phyloP scores from a whole-genome alignment of 2,113 vertebrate genomes.

The Raja brachyura region DNA sequence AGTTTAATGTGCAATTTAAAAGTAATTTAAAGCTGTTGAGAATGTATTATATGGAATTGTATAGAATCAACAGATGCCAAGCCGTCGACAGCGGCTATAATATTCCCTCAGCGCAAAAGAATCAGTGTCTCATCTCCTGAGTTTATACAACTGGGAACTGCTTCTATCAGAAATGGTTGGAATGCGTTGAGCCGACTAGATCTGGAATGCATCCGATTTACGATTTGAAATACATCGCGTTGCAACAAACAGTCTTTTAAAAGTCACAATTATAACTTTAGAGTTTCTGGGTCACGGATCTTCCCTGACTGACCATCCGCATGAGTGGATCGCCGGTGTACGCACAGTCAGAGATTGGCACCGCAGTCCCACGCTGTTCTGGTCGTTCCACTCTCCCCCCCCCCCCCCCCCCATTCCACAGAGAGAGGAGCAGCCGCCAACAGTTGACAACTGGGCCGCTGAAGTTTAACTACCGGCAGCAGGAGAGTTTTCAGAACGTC shows the following conservation, averaged over 20 bases:
- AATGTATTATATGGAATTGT: background rate
- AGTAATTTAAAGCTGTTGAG: background rate
- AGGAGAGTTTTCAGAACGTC: background rate
- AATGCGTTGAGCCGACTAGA: background rate
- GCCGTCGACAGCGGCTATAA: background rate
- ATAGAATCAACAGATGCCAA: background rate
- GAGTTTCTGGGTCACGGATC: background rate
- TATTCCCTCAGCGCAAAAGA: background rate
- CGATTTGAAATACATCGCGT: background rate
- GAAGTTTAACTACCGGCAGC: background rate
- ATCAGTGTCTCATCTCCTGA: background rate
- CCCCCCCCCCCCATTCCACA: background rate
- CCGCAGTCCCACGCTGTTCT: background rate
- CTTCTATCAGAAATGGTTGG: background rate
- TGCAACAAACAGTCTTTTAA: background rate
- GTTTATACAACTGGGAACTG: background rate
- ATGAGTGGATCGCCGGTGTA: background rate
- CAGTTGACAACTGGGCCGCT: background rate
- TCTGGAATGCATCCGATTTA: background rate
- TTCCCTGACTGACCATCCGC: background rate
- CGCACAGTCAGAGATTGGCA: background rate
- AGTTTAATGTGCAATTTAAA: background rate
- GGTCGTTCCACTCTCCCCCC: too few species aligned
- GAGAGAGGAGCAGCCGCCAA: background rate
- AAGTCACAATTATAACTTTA: slow-evolving; percentile 8